Evolutionary conservation across 2,113 vertebrate genomes (phyloP).

Genomic region (Heterochromis multidens): DNA sequence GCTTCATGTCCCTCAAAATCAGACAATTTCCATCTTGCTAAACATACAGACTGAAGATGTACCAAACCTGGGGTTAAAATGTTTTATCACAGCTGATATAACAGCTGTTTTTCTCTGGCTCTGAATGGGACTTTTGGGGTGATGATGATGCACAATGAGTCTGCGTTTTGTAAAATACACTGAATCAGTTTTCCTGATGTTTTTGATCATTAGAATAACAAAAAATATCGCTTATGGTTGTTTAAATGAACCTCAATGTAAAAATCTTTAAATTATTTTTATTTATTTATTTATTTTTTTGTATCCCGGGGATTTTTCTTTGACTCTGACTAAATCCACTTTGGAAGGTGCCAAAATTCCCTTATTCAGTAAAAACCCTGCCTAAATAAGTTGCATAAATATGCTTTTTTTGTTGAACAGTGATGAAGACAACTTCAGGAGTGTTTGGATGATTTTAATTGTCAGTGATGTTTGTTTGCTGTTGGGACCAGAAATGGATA

Average conservation of each 20-base stretch:
- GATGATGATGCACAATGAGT: no score
- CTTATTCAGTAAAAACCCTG: background rate
- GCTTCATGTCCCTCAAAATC: background rate
- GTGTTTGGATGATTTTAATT: background rate
- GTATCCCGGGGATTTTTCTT: accelerated
- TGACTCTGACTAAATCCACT: background rate
- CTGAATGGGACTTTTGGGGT: background rate
- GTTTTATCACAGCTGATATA: accelerated
- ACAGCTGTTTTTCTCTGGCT: background rate
- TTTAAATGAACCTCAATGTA: background rate
- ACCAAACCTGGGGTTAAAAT: background rate
- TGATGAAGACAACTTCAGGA: background rate
- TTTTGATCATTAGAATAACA: background rate
- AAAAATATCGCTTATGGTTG: background rate
- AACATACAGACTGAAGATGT: background rate
- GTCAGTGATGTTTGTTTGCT: background rate
- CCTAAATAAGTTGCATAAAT: background rate
- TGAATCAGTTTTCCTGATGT: no score
- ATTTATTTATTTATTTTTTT: background rate
- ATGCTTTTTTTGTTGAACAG: no score
- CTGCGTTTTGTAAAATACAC: no score
- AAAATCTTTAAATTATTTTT: background rate
- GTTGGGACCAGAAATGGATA: background rate
- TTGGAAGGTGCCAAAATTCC: accelerated
- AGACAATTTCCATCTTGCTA: background rate